Conservation (phyloP, 2,797 vertebrate species). For the Acanthornis magna region DNA sequence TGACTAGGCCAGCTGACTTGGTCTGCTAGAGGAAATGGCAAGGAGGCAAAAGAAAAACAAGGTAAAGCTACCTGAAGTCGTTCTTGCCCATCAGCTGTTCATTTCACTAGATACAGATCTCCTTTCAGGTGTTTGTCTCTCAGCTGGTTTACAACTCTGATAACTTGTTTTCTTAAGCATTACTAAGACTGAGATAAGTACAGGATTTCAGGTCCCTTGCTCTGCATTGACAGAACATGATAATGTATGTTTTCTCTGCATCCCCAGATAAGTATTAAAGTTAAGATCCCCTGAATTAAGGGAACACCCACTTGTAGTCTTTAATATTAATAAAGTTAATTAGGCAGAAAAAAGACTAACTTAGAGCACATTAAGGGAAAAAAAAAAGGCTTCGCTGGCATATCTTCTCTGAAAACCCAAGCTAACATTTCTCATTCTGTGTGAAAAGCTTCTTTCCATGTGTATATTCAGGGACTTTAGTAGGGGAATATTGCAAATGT, state of each 20-base stretch:
- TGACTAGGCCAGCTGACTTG: neutral
- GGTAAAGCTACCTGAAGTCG: neutral
- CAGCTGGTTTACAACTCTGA: neutral
- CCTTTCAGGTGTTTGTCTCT: neutral
- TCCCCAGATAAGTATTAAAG: neutral
- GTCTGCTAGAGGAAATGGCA: neutral
- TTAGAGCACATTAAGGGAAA: neutral
- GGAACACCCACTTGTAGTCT: neutral
- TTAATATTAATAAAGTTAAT: constrained; percentile 41
- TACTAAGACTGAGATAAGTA: neutral
- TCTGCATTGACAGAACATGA: neutral
- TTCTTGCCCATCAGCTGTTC: neutral
- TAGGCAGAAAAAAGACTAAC: neutral
- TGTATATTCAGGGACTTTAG: neutral
- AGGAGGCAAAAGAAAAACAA: neutral
- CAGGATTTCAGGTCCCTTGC: neutral
- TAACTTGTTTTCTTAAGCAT: neutral
- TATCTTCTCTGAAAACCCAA: constrained; percentile 8
- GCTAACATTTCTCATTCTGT: neutral
- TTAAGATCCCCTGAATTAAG: constrained; percentile 1
- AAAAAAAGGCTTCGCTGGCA: neutral
- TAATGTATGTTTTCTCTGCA: neutral
- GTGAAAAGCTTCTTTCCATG: neutral
- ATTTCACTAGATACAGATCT: neutral
- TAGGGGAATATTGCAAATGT: neutral